Evolutionary conservation across 2,888 invertebrate genomes (phyloP).

Genomic region (Syritta pipiens): DNA sequence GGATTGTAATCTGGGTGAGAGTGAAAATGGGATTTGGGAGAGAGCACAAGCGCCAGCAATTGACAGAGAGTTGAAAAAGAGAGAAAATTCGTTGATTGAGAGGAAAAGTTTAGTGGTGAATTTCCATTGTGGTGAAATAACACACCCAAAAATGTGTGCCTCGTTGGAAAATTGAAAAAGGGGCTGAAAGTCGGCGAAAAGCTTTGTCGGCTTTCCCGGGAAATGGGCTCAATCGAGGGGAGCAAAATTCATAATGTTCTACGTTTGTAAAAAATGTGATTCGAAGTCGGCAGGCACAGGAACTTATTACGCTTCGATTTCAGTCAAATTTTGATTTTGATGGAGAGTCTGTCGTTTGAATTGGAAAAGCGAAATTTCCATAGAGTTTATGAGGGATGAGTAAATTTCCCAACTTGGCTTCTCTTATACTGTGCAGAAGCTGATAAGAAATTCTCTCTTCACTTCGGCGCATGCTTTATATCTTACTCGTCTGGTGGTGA

Average conservation of each 20-base stretch:
- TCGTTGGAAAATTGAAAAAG: conserved; percentile 24
- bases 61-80: conserved; percentile 7
- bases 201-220: conserved; percentile 59
- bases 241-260: neutral
- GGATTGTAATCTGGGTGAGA: conserved; percentile 65
- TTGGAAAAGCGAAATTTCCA: neutral
- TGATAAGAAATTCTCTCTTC: neutral
- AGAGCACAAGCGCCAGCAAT: neutral
- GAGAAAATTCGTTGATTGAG: conserved; percentile 19
- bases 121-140: conserved; percentile 59
- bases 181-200: neutral
- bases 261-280: neutral
- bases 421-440: conserved; percentile 7
- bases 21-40: conserved; percentile 8
- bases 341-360: neutral
- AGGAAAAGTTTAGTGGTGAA: conserved; percentile 8
- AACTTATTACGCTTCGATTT: too few species aligned
- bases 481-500: neutral
- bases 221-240: conserved; percentile 49
- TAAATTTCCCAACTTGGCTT: conserved; percentile 6
- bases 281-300: neutral
- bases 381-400: neutral
- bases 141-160: conserved; percentile 54
- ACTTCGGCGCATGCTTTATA: neutral
- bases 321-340: too few species aligned